A percentile compares a stretch with the other conserved stretches of the same genome.
Evolutionary conservation across 2,888 invertebrate genomes (phyloP).

Genomic region (Cremastinae sp.): DNA sequence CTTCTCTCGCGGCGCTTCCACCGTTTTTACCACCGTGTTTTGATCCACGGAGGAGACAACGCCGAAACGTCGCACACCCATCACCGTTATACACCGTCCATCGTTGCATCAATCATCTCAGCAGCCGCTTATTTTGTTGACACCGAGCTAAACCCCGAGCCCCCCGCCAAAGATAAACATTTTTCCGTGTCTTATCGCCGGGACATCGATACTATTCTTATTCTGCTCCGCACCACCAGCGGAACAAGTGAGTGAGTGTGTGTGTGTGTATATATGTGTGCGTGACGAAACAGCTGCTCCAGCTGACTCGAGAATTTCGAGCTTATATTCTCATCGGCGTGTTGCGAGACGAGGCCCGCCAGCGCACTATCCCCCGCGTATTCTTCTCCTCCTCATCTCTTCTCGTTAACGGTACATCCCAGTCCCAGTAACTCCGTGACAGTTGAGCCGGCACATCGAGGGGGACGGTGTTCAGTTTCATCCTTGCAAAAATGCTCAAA

Average conservation of each 20-base stretch:
- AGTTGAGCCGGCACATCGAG: conserved; percentile 55
- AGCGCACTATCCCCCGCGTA: too few species aligned
- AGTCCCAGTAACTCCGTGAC: conserved; percentile 45
- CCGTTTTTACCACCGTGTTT: conserved; percentile 57
- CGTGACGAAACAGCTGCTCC: conserved; percentile 55
- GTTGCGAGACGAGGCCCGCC: conserved; percentile 30
- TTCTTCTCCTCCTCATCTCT: conserved; percentile 12
- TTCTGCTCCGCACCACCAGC: too few species aligned
- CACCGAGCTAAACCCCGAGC: conserved; percentile 39
- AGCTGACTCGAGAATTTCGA: conserved; percentile 33
- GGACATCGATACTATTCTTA: conserved; percentile 37
- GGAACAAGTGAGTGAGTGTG: conserved; percentile 19
- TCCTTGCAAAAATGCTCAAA: conserved; percentile 17
- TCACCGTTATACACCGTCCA: conserved; percentile 41
- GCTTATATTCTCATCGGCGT: conserved; percentile 33
- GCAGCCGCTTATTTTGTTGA: neutral
- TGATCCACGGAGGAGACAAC: conserved; percentile 50
- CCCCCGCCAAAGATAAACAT: conserved; percentile 29
- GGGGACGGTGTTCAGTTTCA: conserved; percentile 49
- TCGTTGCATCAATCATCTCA: conserved; percentile 5
- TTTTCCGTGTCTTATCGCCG: conserved; percentile 29
- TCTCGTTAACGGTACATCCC: conserved; percentile 10
- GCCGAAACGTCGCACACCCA: conserved; percentile 27
- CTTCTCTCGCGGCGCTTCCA: conserved; percentile 65
- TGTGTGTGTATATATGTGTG: conserved; percentile 41